Evolutionary conservation across 2,797 vertebrate species (phyloP), one percentile per base, ranked within the genome.

Genomic region (Gambusia yucatana): DNA sequence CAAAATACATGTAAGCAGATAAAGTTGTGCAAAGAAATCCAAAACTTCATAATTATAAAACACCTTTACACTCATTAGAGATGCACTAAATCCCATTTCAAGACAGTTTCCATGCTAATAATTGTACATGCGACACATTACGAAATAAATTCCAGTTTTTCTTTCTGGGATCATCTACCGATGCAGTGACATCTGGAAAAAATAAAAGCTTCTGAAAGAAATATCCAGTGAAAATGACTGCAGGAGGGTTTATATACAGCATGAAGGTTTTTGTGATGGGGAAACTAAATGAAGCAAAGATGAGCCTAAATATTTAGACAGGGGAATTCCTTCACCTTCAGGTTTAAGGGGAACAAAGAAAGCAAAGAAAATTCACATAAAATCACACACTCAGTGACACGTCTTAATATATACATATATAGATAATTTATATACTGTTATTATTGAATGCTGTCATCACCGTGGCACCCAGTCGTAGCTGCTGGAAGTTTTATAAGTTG

Each of bases 281-380:
- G 83, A 89, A 82, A 83, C 46, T 48, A 36, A 79, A 83, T 57
- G 79, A 80, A 52, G 82, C 43, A 59, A 41, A 81, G 2, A 72
- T 0, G 17, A 86, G 79, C 86, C 69, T 82, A 77, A 87, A 87
- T 75, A 59, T 80, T 65, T 65, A 5, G 33, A 52, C 50, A 61
- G 47, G 72, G 79, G 75, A 83, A 84, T 87, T 89, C 82, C 77
- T 86, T 86, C 80, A 67, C 75, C 71, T 80, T 84, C 50, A 52
- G 71, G 11, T 11, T 30, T 48, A 41, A 80, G n/a, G 52, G 79
- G 25, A 72, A 61, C 46, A 13, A 73, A 43, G 77, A 75, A 43
- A 79, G 41, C 22, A 48, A 13, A n/a, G 50, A 78, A 63, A 70
- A 48, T 30, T 33, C 70, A 20, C 20, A 48, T 52, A 16, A 13